phyloP scores from a whole-genome alignment of 1,140 invertebrate genomes.

The Leucophenga varia region DNA sequence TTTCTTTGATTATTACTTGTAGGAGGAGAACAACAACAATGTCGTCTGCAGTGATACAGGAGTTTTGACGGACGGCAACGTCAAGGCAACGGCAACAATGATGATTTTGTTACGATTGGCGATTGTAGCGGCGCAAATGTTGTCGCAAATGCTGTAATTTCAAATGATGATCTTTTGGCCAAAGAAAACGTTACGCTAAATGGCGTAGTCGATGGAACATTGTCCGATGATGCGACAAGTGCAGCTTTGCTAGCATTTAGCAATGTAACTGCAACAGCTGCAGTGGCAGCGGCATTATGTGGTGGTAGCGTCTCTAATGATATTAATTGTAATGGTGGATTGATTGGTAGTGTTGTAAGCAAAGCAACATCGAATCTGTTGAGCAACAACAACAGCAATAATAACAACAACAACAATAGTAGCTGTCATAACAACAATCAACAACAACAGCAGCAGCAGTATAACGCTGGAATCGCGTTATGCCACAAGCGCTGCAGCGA shows the following conservation, averaged over 20 bases:
- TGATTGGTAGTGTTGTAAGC: too few relatives aligned
- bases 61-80: too few relatives aligned
- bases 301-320: too few relatives aligned
- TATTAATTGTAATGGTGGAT: too few relatives aligned
- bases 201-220: constrained; percentile 30
- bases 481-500: constrained; percentile 43
- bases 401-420: constrained; percentile 10
- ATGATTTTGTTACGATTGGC: constrained; percentile 8
- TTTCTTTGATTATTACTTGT: constrained; percentile 23
- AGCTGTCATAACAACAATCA: constrained; percentile 10
- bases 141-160: constrained; percentile 29
- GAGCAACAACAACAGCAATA: constrained; percentile 27
- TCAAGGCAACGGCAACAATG: not conserved
- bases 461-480: constrained; percentile 30
- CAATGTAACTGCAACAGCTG: constrained; percentile 18
- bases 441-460: constrained; percentile 13
- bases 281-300: constrained; percentile 11
- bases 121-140: constrained; percentile 38
- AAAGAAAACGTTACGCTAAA: constrained; percentile 42
- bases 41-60: constrained; percentile 27
- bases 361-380: constrained; percentile 18
- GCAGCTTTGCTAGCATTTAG: constrained; percentile 29
- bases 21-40: constrained; percentile 52
- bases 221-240: constrained; percentile 24
- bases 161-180: constrained; percentile 36